Conservation (phyloP, 2,888 invertebrate genomes). For the Ectemnius cavifrons region DNA sequence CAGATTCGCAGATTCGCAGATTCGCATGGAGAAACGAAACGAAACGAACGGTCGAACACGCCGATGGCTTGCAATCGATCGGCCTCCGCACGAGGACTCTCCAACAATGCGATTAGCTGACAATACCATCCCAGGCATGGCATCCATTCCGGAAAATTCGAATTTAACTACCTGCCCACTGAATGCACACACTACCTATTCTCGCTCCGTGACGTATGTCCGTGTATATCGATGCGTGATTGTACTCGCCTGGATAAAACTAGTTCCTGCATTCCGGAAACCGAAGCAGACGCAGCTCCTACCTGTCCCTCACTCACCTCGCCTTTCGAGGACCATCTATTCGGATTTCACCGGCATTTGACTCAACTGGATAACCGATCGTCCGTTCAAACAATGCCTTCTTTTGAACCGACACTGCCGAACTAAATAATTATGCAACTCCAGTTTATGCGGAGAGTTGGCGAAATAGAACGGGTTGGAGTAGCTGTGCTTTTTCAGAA, state of each 20-base stretch:
- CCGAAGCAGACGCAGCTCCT: too few species aligned
- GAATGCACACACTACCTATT: constrained; percentile 5
- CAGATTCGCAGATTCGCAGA: not conserved
- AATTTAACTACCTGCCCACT: not conserved
- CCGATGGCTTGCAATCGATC: constrained; percentile 29
- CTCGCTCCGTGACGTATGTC: not conserved
- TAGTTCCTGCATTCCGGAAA: not conserved
- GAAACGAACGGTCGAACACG: constrained; percentile 1
- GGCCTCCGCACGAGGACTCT: constrained; percentile 15
- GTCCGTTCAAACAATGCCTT: too few species aligned
- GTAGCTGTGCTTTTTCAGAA: too few species aligned
- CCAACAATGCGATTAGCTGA: constrained; percentile 38
- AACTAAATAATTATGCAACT: too few species aligned
- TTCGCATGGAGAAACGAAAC: constrained; percentile 26
- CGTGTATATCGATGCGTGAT: too few species aligned
- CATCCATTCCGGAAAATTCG: constrained; percentile 23
- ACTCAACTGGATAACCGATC: too few species aligned
- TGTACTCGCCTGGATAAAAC: not conserved
- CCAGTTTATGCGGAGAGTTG: too few species aligned
- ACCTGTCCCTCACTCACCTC: too few species aligned
- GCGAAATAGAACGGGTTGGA: too few species aligned
- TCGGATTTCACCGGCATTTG: too few species aligned
- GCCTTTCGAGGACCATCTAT: too few species aligned
- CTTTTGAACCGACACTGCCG: too few species aligned
- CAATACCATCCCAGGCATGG: constrained; percentile 31